Base-by-base conservation (phyloP, 2,113 vertebrate genomes). In the Upupa epops region DNA sequence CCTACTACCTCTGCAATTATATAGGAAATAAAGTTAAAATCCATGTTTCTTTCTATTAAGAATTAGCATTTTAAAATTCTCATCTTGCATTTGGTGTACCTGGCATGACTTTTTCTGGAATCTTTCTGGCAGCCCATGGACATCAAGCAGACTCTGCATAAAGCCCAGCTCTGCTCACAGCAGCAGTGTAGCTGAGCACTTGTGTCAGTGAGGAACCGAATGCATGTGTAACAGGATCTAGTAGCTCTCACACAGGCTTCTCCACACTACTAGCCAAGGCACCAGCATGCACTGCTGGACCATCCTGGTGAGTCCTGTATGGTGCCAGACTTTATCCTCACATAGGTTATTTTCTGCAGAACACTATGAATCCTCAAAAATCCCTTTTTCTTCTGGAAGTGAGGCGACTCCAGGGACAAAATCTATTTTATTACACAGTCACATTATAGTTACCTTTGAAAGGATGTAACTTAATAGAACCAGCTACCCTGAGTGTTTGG, bases 261-360 rank as follows among this genome's bases (percentile, higher is more conserved):
- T 82, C 63, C 60, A 68, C 10, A 19, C 60, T 48, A 22, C n/a
- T 36, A 66, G 81, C 85, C 86, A 92, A 69, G 2, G 63, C 91
- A 94, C 79, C 88, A 80, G 86, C 81, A 85, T n/a, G 52, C 48
- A 40, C 1, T 32, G 51, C 58, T 45, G 54, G 56, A 21, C 49
- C 36, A 63, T 37, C 73, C 31, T 31, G 76, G 36, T 7, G 40
- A 88, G 24, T 45, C 78, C 52, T 24, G 22, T 8, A 42, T 56
- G 29, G 17, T 61, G 74, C 71, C 94, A 94, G 93, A 84, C 26
- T 52, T 54, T 63, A 69, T 71, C 51, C 74, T 78, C 26, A 74
- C 9, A 22, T 0, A 0, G 17, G 11, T 19, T 87, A 28, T 51
- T 74, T 87, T 88, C 66, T 58, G 52, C 0, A 0, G 55, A 76